Evolutionary conservation across 2,888 invertebrate species (phyloP).

Genomic region (Hyposoter didymator): DNA sequence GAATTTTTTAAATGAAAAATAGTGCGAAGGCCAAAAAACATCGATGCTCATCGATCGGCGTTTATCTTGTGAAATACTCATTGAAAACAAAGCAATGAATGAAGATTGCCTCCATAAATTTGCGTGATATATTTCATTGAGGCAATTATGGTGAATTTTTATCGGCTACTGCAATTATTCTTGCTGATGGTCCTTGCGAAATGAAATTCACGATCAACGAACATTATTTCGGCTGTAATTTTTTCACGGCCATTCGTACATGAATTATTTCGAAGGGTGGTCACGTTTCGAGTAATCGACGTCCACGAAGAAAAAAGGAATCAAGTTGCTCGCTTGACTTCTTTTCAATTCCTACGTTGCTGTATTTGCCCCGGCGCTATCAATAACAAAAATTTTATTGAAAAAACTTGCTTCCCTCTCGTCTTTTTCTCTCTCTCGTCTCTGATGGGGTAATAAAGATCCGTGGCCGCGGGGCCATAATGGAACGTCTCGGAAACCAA

Average conservation of each 20-base stretch:
- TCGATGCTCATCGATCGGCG: neutral
- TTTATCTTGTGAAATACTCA: neutral
- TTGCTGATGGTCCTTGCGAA: neutral
- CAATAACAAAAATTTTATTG: conserved; percentile 79
- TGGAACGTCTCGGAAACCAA: conserved; percentile 69
- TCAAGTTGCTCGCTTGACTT: neutral
- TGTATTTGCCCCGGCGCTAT: conserved; percentile 57
- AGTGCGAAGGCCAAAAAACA: neutral
- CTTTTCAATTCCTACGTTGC: conserved; percentile 21
- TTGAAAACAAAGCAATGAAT: neutral
- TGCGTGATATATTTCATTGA: too few relatives aligned
- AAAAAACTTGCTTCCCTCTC: conserved; percentile 74
- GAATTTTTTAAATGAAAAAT: neutral
- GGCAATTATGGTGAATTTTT: neutral
- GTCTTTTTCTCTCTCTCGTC: conserved; percentile 12
- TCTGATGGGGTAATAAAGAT: conserved; percentile 77
- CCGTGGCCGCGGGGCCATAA: conserved; percentile 58
- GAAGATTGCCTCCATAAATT: neutral
- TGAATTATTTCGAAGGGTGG: neutral
- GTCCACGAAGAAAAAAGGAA: neutral
- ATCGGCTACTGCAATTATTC: neutral
- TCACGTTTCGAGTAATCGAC: conserved; percentile 4
- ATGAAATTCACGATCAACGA: too few relatives aligned
- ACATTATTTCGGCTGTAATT: neutral
- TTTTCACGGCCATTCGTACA: neutral